Percentiles rank a stretch among this genome's conserved stretches.
Evolutionary conservation across 1,140 invertebrate species (phyloP).

Genomic region (Chelonus insularis): DNA sequence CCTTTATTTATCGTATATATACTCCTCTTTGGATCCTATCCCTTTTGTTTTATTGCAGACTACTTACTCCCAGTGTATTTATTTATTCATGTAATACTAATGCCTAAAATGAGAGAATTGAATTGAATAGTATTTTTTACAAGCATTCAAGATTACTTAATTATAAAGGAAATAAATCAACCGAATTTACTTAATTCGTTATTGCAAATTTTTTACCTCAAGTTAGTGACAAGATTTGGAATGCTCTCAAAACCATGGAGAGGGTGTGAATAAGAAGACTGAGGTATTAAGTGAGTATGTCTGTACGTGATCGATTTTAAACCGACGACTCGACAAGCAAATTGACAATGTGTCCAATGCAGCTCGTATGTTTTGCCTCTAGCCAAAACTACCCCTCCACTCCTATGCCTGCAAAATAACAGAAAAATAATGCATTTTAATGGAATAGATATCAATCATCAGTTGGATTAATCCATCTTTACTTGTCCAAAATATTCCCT

Average conservation of each 20-base stretch:
- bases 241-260: too few species aligned
- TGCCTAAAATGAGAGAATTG: too few species aligned
- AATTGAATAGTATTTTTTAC: too few species aligned
- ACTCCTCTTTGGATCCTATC: background rate
- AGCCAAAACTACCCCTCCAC: conserved; percentile 45
- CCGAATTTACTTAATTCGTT: too few species aligned
- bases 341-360: conserved; percentile 59
- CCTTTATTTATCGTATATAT: conserved; percentile 48
- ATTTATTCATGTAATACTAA: too few species aligned
- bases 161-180: too few species aligned
- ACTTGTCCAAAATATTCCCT: too few species aligned
- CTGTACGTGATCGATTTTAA: conserved; percentile 54
- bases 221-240: too few species aligned
- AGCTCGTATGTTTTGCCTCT: conserved; percentile 41
- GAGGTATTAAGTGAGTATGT: conserved; percentile 35
- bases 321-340: conserved; percentile 44
- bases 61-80: background rate
- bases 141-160: too few species aligned
- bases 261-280: background rate
- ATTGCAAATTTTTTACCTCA: too few species aligned
- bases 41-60: conserved; percentile 16
- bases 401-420: conserved; percentile 9
- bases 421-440: background rate
- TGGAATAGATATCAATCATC: background rate
- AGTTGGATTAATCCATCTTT: too few species aligned